Conservation (phyloP, 1,140 invertebrate species). For the Drosophila kurseongensis region DNA sequence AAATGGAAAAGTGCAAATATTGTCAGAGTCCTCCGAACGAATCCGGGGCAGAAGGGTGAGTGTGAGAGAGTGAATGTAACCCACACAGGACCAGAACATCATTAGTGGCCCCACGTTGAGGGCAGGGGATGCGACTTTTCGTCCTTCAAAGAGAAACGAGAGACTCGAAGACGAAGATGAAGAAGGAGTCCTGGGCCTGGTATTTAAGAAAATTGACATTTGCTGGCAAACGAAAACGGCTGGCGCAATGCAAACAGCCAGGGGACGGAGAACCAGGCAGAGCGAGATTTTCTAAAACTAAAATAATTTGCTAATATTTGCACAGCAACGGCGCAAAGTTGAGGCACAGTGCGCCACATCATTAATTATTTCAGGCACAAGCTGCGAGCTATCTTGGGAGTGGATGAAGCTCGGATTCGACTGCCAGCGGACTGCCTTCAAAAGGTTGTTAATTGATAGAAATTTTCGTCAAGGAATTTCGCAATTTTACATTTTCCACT, state of each 20-base stretch:
- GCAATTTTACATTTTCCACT: constrained; percentile 47
- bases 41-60: constrained; percentile 19
- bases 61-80: constrained; percentile 38
- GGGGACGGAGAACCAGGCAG: background rate
- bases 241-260: constrained; percentile 8
- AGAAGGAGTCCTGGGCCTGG: constrained; percentile 8
- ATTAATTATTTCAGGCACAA: constrained; percentile 72
- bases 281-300: constrained; percentile 73
- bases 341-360: constrained; percentile 63
- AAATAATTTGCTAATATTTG: constrained; percentile 84
- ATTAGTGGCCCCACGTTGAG: constrained; percentile 61
- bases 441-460: constrained; percentile 74
- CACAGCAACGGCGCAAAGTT: constrained; percentile 73
- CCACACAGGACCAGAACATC: constrained; percentile 77
- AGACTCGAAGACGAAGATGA: constrained; percentile 24
- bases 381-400: constrained; percentile 34
- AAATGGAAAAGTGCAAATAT: constrained; percentile 84
- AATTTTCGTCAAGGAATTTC: constrained; percentile 67
- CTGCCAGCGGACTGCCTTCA: constrained; percentile 16
- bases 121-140: constrained; percentile 22
- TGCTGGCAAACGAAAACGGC: constrained; percentile 49
- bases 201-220: constrained; percentile 65
- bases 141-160: constrained; percentile 38
- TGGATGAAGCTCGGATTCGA: constrained; percentile 31
- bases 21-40: constrained; percentile 35